Base-by-base conservation (phyloP, 2,797 vertebrate genomes). In the Anguilla anguilla region DNA sequence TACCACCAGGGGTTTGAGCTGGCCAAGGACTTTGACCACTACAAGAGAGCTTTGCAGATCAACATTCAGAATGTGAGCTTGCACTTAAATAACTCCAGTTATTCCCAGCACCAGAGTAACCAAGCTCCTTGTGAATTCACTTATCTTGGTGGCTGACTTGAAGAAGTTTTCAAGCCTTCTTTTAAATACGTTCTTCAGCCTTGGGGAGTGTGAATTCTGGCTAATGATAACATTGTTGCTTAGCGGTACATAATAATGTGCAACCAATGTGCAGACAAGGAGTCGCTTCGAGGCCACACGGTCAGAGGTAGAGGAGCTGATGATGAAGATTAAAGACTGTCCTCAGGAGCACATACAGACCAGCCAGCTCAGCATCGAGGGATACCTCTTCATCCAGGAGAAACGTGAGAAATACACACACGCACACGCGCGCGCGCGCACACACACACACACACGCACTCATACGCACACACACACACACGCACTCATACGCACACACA, bases 1-100 rank as follows among this genome's bases (percentile, higher is more conserved):
- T 99, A 99, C 92, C 99, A 99, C 94, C 98, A 99, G 90, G 99
- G 99, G 43, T 99, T 97, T 89, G 99, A 99, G 93, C 97, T 99
- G 84, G 98, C 98, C 93, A 98, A 98, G 92, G 99, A 99, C 94
- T 99, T 99, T 93, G 97, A 96, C 93, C 98, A 99, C 94, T 99
- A 99, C 94, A 99, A 99, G 95, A 96, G 94, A 93, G 96, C 94
- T 17, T 93, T 99, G 53, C 98, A 99, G 95, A 99, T 99, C 94
- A 99, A 99, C 94, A 99, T 99, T 94, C 99, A 99, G 92, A 99
- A 99, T 93, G 98, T 99, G 96, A 98, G 97, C 92, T 4, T 74
- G 55, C 51, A 43, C 31, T 79, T 43, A 28, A 72, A 72, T 19
- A 43, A 6, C 2, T 4, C 3, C 35, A 25, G 15, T 49, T 25